Evolutionary conservation across 2,888 invertebrate species (phyloP), one percentile per base, ranked within the genome.

Genomic region (Andrena trimmerana): DNA sequence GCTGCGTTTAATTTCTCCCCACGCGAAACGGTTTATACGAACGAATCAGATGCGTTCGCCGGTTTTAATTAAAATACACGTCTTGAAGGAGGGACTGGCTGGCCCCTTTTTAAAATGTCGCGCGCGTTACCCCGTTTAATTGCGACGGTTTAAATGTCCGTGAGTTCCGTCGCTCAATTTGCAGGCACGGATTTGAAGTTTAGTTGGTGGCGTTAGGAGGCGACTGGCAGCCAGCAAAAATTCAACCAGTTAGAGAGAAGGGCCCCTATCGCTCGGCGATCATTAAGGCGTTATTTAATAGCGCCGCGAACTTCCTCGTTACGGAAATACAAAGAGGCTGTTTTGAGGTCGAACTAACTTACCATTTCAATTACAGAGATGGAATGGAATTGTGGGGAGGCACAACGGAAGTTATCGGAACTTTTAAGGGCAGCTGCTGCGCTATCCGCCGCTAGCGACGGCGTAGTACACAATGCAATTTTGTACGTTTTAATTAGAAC

Each of bases 301-400:
- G 60, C 54, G n/a, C 20, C 13, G 81, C 74, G 54, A 82, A 81
- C 50, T 81, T 70, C 65, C 59, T 81, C 71, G 75, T 72, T 68
- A 54, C 75, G 81, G 63, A 68, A 75, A 81, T 68, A 72, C 80
- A 82, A 81, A 60, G 62, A 20, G 33, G 71, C 52, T 75, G 67
- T 81, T 81, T 76, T 42, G 75, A 52, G 82, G 81, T 82, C 75
- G 71, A 65, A 60, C 75, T 68, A 74, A 82, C 75, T 82, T 81
- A 62, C 71, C 66, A 60, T 82, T 82, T 82, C 81, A 82, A 81
- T 82, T 82, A 81, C 81, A 50, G 60, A 63, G 75, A 72, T 76
- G 71, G 57, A 82, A 81, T 68, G 82, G 71, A 82, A 75, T 82
- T 65, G 68, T 13, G 70, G 66, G 7, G 70, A 36, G 10, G 63